Conservation (phyloP, 2,888 invertebrate species). For the Caradrina kadenii region DNA sequence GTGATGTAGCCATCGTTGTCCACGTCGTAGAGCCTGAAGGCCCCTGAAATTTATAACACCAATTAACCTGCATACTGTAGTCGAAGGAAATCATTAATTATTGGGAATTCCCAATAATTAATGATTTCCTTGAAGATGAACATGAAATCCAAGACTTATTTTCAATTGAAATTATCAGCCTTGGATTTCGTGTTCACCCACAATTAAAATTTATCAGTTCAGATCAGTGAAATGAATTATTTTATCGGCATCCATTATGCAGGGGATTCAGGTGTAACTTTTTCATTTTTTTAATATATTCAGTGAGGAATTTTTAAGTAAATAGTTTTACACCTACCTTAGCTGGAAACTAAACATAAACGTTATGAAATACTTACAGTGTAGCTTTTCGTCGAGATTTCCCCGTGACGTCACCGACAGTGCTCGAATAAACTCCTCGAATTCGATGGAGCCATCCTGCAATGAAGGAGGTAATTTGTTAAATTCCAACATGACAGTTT, state of each 20-base stretch:
- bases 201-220: neutral
- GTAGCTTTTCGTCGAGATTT: constrained; percentile 99
- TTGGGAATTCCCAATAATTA: constrained; percentile 26
- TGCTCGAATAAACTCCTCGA: constrained; percentile 99
- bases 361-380: constrained; percentile 94
- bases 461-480: constrained; percentile 41
- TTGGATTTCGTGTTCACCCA: neutral
- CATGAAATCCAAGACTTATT: too few relatives aligned
- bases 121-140: too few relatives aligned
- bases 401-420: constrained; percentile 99
- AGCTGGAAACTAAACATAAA: too few relatives aligned
- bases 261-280: neutral
- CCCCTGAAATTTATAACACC: constrained; percentile 92
- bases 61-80: constrained; percentile 49
- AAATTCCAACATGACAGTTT: constrained; percentile 3
- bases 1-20: constrained; percentile 99
- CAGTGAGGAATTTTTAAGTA: too few relatives aligned
- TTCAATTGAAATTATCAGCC: too few relatives aligned
- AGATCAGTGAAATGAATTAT: neutral
- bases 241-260: neutral
- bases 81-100: constrained; percentile 18
- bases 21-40: constrained; percentile 98
- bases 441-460: constrained; percentile 99
- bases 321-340: too few relatives aligned
- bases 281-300: too few relatives aligned